Base-by-base conservation (phyloP, 2,113 vertebrate genomes). In the Peucedramus taeniatus region DNA sequence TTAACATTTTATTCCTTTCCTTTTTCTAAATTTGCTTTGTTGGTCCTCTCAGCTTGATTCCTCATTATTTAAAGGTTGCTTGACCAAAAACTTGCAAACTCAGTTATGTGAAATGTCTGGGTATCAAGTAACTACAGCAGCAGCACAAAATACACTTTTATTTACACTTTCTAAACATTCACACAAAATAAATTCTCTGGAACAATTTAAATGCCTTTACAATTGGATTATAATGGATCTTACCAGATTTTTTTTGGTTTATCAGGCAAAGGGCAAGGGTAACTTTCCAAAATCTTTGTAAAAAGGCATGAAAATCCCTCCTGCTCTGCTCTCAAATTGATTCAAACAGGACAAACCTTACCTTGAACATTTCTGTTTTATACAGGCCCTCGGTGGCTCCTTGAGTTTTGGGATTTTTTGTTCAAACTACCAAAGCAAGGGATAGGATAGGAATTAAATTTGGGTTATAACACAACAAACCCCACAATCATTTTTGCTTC, bases 281-380 rank as follows among this genome's bases (percentile, higher is more conserved):
- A 66, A 33, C 24, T 79, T 60, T 9, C 28, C 53, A 20, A 84
- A 87, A 28, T 33, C 44, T 37, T 42, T 31, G 10, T 15, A 11
- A 63, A 56, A 66, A 74, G 5, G 24, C 11, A 53, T 0, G 2
- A 54, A 72, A 87, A 50, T 24, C 31, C 56, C 51, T 56, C 28
- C 17, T 28, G 11, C 4, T 66, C 18, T 30, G 18, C 76, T 51
- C 31, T 69, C 22, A 53, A 35, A 74, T 74, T 2, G 1, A 85
- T 53, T 61, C 63, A 31, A 78, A 83, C 31, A 44, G 87, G 11
- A 71, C 51, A 96, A 86, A 83, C 72, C 98, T 98, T 97, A 99
- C 99, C 99, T 99, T 76, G 98, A 98, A 97, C 98, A 98, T 91
- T 98, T 98, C 97, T 99, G 99, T 93, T 98, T 99, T 87, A 98